These are phyloP conservation scores for Suncus etruscus DNA, from an alignment of 2,113 vertebrate genomes.

Conservation along the genomic window DNA sequence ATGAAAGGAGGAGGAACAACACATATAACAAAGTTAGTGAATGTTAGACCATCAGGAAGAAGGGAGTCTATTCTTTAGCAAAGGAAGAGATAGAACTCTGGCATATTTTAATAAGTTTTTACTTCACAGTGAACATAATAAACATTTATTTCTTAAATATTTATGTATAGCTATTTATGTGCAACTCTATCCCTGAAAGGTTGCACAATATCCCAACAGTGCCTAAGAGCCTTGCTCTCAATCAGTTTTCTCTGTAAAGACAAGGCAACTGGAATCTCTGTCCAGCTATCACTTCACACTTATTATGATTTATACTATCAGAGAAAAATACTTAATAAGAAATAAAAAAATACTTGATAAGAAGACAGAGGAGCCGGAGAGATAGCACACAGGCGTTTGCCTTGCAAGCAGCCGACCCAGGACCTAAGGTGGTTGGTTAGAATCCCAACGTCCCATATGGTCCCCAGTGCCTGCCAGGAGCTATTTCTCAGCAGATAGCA, in stretches of 20 bases:
- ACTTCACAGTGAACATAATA: not conserved
- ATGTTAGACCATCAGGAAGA: not conserved
- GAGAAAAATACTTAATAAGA: not conserved
- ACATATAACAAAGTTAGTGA: not conserved
- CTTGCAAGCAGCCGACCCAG: too few relatives aligned
- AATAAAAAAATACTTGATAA: too few relatives aligned
- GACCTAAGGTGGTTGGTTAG: too few relatives aligned
- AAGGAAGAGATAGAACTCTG: not conserved
- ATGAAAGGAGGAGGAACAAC: too few relatives aligned
- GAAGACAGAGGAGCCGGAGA: too few relatives aligned
- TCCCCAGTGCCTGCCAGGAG: too few relatives aligned
- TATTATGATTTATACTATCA: not conserved
- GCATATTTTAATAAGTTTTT: not conserved
- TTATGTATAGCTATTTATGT: not conserved
- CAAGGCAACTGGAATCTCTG: not conserved
- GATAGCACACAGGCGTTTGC: too few relatives aligned
- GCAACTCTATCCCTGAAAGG: not conserved
- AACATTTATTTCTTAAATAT: too few relatives aligned
- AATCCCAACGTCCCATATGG: too few relatives aligned
- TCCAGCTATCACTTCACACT: not conserved
- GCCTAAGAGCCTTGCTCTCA: not conserved
- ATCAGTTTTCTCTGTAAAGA: not conserved
- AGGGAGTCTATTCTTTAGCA: not conserved
- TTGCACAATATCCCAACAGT: not conserved
- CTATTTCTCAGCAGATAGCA: too few relatives aligned